phyloP scores from a whole-genome alignment of 1,140 invertebrate species.

The Halyomorpha halys region DNA sequence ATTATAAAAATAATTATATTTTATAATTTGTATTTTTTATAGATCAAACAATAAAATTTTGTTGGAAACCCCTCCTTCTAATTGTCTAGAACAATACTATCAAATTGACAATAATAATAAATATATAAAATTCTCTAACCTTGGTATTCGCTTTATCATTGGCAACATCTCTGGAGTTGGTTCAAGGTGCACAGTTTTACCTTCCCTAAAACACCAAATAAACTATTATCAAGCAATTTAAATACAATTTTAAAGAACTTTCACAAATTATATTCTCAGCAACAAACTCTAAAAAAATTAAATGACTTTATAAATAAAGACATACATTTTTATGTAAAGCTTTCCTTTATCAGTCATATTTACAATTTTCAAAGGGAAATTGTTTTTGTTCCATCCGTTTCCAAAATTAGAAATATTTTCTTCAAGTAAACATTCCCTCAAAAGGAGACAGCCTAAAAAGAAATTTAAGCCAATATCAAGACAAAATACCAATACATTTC shows the following conservation, averaged over 20 bases:
- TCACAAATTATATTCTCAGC: too few species aligned
- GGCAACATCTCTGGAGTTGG: conserved; percentile 32
- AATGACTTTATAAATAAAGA: too few species aligned
- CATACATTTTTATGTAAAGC: conserved; percentile 7
- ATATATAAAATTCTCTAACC: neutral
- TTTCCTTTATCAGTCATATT: conserved; percentile 22
- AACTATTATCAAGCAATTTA: neutral
- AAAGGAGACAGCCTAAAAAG: conserved; percentile 35
- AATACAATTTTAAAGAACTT: too few species aligned
- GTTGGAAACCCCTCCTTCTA: too few species aligned
- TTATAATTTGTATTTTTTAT: too few species aligned
- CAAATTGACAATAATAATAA: too few species aligned
- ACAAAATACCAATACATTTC: neutral
- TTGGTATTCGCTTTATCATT: conserved; percentile 27
- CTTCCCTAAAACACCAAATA: neutral
- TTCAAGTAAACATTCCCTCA: conserved; percentile 35
- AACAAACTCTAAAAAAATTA: too few species aligned
- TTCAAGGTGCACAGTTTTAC: conserved; percentile 19
- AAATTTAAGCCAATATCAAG: conserved; percentile 13
- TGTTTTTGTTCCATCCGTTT: conserved; percentile 18
- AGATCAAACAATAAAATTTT: too few species aligned
- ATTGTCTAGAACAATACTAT: too few species aligned
- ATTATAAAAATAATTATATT: too few species aligned
- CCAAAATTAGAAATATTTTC: conserved; percentile 27
- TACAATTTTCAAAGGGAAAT: conserved; percentile 24